Base-by-base conservation (phyloP, 2,888 invertebrate species). In the Hipparchia sbordonii region DNA sequence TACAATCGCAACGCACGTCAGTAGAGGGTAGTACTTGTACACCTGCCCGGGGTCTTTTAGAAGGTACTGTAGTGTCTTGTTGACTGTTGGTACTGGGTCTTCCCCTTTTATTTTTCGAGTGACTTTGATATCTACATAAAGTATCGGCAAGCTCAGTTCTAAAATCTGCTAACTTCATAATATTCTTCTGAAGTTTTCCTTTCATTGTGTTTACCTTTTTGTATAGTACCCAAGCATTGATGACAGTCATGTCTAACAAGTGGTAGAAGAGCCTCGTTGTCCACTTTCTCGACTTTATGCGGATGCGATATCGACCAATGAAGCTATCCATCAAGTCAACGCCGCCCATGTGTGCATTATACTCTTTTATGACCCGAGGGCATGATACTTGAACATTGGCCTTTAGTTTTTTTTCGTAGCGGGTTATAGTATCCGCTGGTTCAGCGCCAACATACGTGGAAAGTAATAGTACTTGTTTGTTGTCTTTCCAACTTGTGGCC, bases 191-290 rank as follows among this genome's bases (percentile, higher is more conserved):
- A 67, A 67, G 70, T 70, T 56, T 73, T 61, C 78, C 80, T 78
- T 80, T 81, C 77, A 56, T 60, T 80, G 77, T 80, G 78, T 80
- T 81, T 79, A 81, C 77, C 75, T 82, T 82, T 81, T 81, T 79
- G 77, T 83, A 82, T 23, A 82, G 77, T 76, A 83, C 79, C 82
- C 82, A 84, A 74, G 82, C 76, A 79, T 84, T 83, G 75, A 84
- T 85, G 71, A 81, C 78, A 71, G 82, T 79, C 78, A 83, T 80
- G 76, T 83, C 82, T 72, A 82, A 76, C 71, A 84, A 71, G 77
- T 84, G 81, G 76, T 82, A 81, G 76, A 83, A 82, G 72, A 82
- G 74, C 72, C 80, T 77, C 72, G 72, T 78, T 74, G 77, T 76
- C 82, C 81, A 83, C 77, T 82, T 82, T 81, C 78, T 79, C 70